phyloP scores from a whole-genome alignment of 2,888 invertebrate species.

The Anorthoa munda region DNA sequence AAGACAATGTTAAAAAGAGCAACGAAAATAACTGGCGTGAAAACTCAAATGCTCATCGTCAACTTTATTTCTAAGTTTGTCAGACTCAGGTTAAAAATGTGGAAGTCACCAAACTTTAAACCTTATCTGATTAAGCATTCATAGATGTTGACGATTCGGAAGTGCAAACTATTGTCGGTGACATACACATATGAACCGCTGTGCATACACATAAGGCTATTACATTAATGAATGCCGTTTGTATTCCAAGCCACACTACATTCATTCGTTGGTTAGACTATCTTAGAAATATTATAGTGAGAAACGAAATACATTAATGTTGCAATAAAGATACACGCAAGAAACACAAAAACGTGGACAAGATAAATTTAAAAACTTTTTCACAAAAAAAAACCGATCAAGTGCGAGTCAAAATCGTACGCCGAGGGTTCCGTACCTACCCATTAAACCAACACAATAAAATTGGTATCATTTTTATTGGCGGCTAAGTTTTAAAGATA shows the following conservation, averaged over 20 bases:
- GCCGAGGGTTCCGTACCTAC: too few relatives aligned
- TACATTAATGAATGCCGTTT: conserved; percentile 22
- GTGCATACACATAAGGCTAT: conserved; percentile 11
- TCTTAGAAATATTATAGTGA: background rate
- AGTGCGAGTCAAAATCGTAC: too few relatives aligned
- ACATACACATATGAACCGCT: background rate
- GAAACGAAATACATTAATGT: conserved; percentile 2
- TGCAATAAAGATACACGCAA: background rate
- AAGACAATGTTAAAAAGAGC: conserved; percentile 10
- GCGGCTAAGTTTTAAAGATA: too few relatives aligned
- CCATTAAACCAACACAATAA: too few relatives aligned
- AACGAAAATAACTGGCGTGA: background rate
- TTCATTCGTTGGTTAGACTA: background rate
- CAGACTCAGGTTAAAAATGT: background rate
- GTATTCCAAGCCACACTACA: conserved; percentile 11
- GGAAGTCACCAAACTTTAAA: background rate
- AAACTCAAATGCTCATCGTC: background rate
- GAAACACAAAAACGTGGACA: background rate
- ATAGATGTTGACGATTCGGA: conserved; percentile 19
- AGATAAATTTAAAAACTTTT: background rate
- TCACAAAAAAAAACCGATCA: too few relatives aligned
- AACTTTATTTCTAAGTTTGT: background rate
- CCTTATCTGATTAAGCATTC: background rate
- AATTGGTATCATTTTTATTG: too few relatives aligned
- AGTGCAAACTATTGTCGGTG: conserved; percentile 26